These are phyloP conservation scores for Ochotona curzoniae DNA, from an alignment of 2,113 vertebrate genomes.

Conservation along the genomic window DNA sequence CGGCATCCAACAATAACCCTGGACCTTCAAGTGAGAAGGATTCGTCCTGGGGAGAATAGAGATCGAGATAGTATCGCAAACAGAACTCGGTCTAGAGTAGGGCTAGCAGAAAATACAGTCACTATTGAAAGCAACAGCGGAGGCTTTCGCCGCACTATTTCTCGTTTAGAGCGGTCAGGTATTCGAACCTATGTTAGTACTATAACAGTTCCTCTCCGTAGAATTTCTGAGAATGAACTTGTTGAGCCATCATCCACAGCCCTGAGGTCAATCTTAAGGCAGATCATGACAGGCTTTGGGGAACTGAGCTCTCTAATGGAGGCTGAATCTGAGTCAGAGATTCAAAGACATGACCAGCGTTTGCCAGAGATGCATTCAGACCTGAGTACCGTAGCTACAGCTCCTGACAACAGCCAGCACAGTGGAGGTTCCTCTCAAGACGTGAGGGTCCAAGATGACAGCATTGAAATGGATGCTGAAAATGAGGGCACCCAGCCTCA, in stretches of 20 bases:
- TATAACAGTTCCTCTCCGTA: conserved; percentile 93
- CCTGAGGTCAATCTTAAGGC: conserved; percentile 94
- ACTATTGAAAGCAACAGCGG: conserved; percentile 95
- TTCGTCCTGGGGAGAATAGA: conserved; percentile 93
- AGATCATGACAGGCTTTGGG: conserved; percentile 97
- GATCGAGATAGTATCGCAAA: conserved; percentile 95
- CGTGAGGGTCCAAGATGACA: conserved; percentile 72
- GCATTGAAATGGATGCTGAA: conserved; percentile 61
- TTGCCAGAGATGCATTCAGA: conserved; percentile 54
- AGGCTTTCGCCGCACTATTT: conserved; percentile 94
- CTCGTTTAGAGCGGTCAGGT: conserved; percentile 92
- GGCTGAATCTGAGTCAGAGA: conserved; percentile 92
- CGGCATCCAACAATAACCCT: conserved; percentile 95
- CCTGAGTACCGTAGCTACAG: conserved; percentile 28
- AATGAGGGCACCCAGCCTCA: not conserved
- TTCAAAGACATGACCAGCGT: conserved; percentile 74
- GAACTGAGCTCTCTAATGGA: conserved; percentile 96
- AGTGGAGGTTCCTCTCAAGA: conserved; percentile 69
- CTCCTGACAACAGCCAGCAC: conserved; percentile 67
- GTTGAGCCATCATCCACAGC: conserved; percentile 94
- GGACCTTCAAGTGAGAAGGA: conserved; percentile 95
- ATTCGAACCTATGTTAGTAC: conserved; percentile 96
- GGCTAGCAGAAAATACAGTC: conserved; percentile 92
- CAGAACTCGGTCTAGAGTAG: conserved; percentile 93
- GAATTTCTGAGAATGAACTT: conserved; percentile 93